Conservation (phyloP, 1,140 invertebrate genomes). For the Antheraea pernyi region DNA sequence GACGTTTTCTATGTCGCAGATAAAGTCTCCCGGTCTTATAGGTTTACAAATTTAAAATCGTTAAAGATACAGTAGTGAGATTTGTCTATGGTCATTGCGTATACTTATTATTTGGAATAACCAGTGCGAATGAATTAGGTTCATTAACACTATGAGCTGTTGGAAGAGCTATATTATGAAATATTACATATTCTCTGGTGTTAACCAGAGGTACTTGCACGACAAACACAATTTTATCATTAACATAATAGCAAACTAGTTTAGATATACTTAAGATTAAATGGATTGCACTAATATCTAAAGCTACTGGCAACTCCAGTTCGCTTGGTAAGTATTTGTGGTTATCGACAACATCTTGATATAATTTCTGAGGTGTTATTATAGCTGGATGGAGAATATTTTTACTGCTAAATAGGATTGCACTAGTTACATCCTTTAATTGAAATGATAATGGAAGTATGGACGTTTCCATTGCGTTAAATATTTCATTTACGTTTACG, state of each 20-base stretch:
- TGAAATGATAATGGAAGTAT: conserved; percentile 37
- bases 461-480: conserved; percentile 30
- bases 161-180: conserved; percentile 33
- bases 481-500: conserved; percentile 26
- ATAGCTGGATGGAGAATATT: conserved; percentile 38
- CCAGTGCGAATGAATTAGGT: conserved; percentile 24
- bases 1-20: conserved; percentile 27
- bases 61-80: conserved; percentile 24
- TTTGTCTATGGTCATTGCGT: conserved; percentile 41
- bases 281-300: conserved; percentile 38
- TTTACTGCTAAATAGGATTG: conserved; percentile 36
- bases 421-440: conserved; percentile 36
- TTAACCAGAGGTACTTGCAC: conserved; percentile 33
- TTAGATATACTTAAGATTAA: conserved; percentile 30
- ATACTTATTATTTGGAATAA: conserved; percentile 33
- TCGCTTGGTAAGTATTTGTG: conserved; percentile 31
- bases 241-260: conserved; percentile 30
- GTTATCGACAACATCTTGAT: conserved; percentile 36
- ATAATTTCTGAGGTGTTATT: conserved; percentile 32
- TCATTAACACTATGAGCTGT: conserved; percentile 24
- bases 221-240: conserved; percentile 37
- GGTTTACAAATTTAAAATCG: conserved; percentile 20
- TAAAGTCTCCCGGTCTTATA: conserved; percentile 14
- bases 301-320: conserved; percentile 27
- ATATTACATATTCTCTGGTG: conserved; percentile 29